Evolutionary conservation across 2,113 vertebrate species (phyloP).

Genomic region (Mixornis gularis): DNA sequence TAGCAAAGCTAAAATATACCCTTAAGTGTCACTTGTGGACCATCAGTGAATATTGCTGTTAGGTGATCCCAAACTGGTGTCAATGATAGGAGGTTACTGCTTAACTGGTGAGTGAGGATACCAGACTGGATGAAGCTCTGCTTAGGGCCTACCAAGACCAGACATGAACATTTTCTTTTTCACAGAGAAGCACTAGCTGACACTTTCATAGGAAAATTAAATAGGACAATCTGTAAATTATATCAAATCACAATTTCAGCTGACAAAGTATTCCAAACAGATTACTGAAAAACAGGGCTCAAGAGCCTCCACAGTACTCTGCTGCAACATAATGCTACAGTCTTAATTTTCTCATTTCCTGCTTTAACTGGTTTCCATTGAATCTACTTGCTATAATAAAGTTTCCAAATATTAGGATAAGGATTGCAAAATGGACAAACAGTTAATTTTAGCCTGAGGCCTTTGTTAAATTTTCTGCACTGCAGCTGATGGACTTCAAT

Average conservation of each 20-base stretch:
- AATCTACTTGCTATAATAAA: not conserved
- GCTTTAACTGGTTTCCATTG: not conserved
- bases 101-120: not conserved
- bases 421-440: not conserved
- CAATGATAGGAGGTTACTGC: not conserved
- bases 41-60: not conserved
- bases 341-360: not conserved
- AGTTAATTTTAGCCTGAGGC: not conserved
- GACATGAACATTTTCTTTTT: not conserved
- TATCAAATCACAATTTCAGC: not conserved
- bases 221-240: not conserved
- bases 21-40: not conserved
- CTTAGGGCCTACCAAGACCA: not conserved
- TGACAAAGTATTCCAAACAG: not conserved
- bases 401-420: slow-evolving; percentile 38
- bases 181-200: not conserved
- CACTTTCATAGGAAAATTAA: not conserved
- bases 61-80: not conserved
- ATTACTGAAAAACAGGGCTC: not conserved
- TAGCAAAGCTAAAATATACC: not conserved
- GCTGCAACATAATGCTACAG: not conserved
- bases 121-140: not conserved
- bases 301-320: not conserved
- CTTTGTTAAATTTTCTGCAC: slow-evolving; percentile 14
- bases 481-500: slow-evolving; percentile 3